phyloP scores from a whole-genome alignment of 2,888 invertebrate species.

The Meteorus cinctellus region DNA sequence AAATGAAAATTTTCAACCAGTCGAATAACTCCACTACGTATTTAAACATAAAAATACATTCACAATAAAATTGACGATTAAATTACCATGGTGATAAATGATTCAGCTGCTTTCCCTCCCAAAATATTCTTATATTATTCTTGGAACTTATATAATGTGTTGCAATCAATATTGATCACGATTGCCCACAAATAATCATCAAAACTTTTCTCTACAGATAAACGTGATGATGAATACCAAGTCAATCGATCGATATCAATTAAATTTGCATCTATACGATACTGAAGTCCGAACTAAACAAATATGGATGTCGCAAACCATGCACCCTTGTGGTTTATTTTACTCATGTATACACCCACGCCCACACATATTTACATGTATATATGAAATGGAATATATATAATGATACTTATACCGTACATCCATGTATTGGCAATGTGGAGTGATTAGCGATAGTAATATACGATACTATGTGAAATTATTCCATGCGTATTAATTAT shows the following conservation, averaged over 20 bases:
- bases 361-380: too few relatives aligned
- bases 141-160: too few relatives aligned
- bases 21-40: too few relatives aligned
- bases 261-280: conserved; percentile 63
- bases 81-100: too few relatives aligned
- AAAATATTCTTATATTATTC: too few relatives aligned
- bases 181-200: too few relatives aligned
- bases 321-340: conserved; percentile 26
- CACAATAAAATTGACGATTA: too few relatives aligned
- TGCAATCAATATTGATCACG: too few relatives aligned
- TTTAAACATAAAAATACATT: not conserved
- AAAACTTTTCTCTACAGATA: not conserved
- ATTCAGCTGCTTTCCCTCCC: too few relatives aligned
- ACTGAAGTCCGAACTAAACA: conserved; percentile 70
- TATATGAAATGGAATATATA: conserved; percentile 20
- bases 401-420: conserved; percentile 24
- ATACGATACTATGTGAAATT: conserved; percentile 53
- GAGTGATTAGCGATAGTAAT: conserved; percentile 51
- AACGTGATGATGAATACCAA: not conserved
- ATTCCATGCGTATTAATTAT: conserved; percentile 69
- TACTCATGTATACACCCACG: conserved; percentile 28
- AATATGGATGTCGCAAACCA: conserved; percentile 53
- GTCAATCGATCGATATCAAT: conserved; percentile 58
- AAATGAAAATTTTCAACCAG: not conserved
- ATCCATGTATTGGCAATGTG: conserved; percentile 52